Conservation (phyloP, 2,888 invertebrate species). For the Trisateles emortualis region DNA sequence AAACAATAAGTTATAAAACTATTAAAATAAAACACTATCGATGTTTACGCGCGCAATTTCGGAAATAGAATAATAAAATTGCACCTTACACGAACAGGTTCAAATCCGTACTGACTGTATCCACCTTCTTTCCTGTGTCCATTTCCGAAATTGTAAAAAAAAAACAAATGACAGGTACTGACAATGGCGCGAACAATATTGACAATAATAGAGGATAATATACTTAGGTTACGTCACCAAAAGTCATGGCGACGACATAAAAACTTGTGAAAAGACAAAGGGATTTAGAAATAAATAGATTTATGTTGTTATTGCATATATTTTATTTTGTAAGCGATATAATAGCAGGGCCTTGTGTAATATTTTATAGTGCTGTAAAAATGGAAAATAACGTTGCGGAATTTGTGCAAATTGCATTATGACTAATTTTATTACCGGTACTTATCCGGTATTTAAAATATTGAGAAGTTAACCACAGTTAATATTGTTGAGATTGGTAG, state of each 20-base stretch:
- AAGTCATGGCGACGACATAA: conserved; percentile 31
- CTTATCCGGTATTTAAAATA: too few species aligned
- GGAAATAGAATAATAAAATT: conserved; percentile 53
- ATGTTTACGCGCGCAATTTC: conserved; percentile 1
- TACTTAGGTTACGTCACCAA: conserved; percentile 44
- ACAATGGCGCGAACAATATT: conserved; percentile 50
- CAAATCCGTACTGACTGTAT: conserved; percentile 73
- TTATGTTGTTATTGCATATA: conserved; percentile 10
- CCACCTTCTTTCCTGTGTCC: conserved; percentile 73
- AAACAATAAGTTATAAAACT: conserved; percentile 25
- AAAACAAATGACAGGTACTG: conserved; percentile 69
- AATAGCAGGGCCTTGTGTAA: conserved; percentile 6
- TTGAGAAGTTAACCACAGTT: too few species aligned
- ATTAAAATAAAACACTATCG: conserved; percentile 11
- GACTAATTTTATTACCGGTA: neutral
- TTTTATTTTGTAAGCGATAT: conserved; percentile 15
- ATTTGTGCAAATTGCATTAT: neutral
- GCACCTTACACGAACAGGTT: conserved; percentile 81
- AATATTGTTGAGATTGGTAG: too few species aligned
- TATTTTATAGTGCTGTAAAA: neutral
- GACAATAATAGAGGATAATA: conserved; percentile 44
- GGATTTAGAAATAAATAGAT: conserved; percentile 17
- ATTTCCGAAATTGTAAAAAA: conserved; percentile 79
- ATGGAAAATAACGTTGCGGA: neutral
- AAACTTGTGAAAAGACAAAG: conserved; percentile 34